Base-by-base conservation (phyloP, 2,113 vertebrate species). In the Nanorana parkeri region DNA sequence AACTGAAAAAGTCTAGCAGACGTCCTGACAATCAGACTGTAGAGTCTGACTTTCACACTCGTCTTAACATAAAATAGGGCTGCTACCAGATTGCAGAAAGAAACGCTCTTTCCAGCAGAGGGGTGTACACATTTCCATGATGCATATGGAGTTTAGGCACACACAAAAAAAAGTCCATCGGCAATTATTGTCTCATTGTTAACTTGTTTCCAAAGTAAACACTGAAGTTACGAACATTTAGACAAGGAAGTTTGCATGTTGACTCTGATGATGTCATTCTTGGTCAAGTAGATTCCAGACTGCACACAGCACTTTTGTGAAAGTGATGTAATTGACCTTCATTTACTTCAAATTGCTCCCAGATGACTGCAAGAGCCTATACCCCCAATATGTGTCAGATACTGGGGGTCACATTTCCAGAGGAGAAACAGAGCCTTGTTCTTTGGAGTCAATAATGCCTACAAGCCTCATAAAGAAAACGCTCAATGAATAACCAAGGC, bases 41-140 rank as follows among this genome's bases (percentile, higher is more conserved):
- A 21, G 2, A 41, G 21, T 13, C 6, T 16, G 17, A n/a, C 36
- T 17, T 32, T 51, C 32, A 71, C 51, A 17, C 47, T 54, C 19
- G 47, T 11, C 55, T 28, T 24, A n/a, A n/a, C 41, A 1, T 56
- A 55, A 72, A 6, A 26, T 16, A 55, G 24, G 29, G 32, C 54
- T 56, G n/a, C 17, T n/a, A 58, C 1, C 71, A 61, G 72, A 54
- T 28, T 11, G 29, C 17, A 8, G 56, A 2, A 63, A 24, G 60
- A 24, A 75, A 72, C 23, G 55, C n/a, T 26, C 29, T 75, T n/a
- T 23, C 56, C 54, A 17, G 41, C 13, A 47, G 68, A 52, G 17
- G 13, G 17, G 51, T 11, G 60, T 61, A 60, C 21, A 75, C 72
- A 41, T 75, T 75, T 75, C 72, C 72, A 75, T 75, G 72, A 61